Evolutionary conservation across 2,888 invertebrate species (phyloP), one percentile per base, ranked within the genome.

Genomic region (Smittia sp.): DNA sequence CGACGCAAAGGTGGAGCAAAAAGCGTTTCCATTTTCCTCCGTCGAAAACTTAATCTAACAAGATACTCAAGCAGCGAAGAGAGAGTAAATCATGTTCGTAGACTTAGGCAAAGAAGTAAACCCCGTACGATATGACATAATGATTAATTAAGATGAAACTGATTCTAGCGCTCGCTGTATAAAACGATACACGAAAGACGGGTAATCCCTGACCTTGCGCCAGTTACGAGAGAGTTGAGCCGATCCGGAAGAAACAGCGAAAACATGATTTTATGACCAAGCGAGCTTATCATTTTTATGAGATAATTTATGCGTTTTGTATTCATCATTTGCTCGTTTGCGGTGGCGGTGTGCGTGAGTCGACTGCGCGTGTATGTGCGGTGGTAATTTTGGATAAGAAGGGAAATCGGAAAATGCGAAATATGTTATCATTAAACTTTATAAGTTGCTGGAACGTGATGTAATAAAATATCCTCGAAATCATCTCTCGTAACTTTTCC

Each of bases 361-460:
- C 2, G n/a, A 22, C 15, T 58, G 6, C 58, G 7, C 18, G 20
- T 66, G 39, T 32, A 39, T 67, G 69, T 9, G 15, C 46, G 46
- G 2, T 2, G 46, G n/a, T n/a, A 46, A n/a, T 46, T 11, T 52
- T 20, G 66, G 32, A 20, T 24, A 9, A 38, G 25, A 46, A 41
- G 1, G n/a, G 25, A 41, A 46, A 46, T 38, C 41, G 20, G 41
- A 68, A 46, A 32, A 70, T 52, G 27, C n/a, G 27, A 54, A 70
- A 72, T 62, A 72, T 62, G 62, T 62, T 72, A 72, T 72, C 72
- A 72, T 72, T 72, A 72, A 62, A 72, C 39, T 72, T 72, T 72
- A 72, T 58, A 72, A 72, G 72, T 72, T 72, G 38, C 72, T 11
- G 24, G 46, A 39, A 72, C 72, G 72, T 72, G 72, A 72, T 24